phyloP scores from a whole-genome alignment of 2,113 vertebrate species.

The Melanerpes formicivorus region DNA sequence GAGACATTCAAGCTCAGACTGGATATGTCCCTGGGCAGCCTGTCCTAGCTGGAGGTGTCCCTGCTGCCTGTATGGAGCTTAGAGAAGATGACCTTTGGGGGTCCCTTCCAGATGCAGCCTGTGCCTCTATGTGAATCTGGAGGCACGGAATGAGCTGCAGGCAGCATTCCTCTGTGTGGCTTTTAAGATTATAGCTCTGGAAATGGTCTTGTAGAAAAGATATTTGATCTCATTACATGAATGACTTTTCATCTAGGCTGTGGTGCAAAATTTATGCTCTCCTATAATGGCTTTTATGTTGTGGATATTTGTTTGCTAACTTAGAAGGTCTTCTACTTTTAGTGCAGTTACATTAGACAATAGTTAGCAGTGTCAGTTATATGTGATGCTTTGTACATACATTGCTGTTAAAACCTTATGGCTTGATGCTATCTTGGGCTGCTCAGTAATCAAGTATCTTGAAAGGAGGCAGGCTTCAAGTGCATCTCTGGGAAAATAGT shows the following conservation, averaged over 20 bases:
- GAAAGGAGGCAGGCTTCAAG: not conserved
- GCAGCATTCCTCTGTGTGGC: not conserved
- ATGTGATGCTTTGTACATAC: not conserved
- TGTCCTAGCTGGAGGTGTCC: too few relatives aligned
- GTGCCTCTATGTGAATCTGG: too few relatives aligned
- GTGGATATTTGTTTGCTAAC: not conserved
- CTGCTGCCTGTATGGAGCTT: too few relatives aligned
- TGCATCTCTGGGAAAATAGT: not conserved
- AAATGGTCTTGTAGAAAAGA: not conserved
- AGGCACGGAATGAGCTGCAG: not conserved
- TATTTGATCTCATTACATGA: not conserved
- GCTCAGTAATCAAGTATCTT: not conserved
- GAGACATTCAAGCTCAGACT: too few relatives aligned
- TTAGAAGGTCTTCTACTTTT: not conserved
- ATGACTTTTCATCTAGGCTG: not conserved
- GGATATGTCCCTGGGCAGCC: too few relatives aligned
- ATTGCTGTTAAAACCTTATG: not conserved
- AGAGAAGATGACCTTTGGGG: too few relatives aligned
- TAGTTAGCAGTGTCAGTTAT: not conserved
- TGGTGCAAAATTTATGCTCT: not conserved
- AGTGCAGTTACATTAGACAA: not conserved
- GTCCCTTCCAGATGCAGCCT: too few relatives aligned
- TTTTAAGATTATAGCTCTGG: not conserved
- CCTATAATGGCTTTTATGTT: not conserved
- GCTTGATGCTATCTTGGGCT: not conserved